phyloP scores from a whole-genome alignment of 23 tunicate genomes.

The Oikopleura vanhoeffeni region DNA sequence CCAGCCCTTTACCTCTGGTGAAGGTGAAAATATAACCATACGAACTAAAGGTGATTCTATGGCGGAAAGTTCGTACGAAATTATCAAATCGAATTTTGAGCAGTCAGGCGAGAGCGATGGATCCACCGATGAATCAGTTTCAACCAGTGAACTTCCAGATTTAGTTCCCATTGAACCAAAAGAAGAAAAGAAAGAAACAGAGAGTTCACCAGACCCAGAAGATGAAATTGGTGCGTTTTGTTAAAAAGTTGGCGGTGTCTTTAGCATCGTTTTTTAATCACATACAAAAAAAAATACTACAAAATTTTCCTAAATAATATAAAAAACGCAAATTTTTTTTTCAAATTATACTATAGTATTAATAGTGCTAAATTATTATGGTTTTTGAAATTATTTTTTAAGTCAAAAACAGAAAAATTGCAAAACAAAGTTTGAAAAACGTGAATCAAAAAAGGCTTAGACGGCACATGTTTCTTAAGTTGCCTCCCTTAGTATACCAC shows the following conservation, averaged over 20 bases:
- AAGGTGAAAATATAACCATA: neutral
- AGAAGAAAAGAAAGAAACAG: neutral
- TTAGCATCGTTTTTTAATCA: no score
- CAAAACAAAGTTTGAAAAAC: no score
- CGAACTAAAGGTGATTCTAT: neutral
- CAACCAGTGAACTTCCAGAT: neutral
- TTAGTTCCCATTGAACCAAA: neutral
- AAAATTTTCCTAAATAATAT: neutral
- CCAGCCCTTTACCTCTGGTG: neutral
- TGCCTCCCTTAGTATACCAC: no score
- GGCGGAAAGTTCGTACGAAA: neutral
- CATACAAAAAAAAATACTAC: no score
- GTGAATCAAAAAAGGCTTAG: no score
- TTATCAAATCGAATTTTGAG: neutral
- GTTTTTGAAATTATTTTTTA: no score
- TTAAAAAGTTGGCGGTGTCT: no score
- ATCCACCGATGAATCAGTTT: neutral
- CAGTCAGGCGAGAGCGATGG: neutral
- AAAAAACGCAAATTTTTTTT: neutral
- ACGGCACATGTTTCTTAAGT: no score
- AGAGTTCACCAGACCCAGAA: neutral
- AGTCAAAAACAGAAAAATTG: no score
- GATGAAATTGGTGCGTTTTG: neutral
- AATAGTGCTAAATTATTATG: neutral
- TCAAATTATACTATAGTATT: neutral